Conservation (phyloP, 2,888 invertebrate species). For the Drosophila atripex region DNA sequence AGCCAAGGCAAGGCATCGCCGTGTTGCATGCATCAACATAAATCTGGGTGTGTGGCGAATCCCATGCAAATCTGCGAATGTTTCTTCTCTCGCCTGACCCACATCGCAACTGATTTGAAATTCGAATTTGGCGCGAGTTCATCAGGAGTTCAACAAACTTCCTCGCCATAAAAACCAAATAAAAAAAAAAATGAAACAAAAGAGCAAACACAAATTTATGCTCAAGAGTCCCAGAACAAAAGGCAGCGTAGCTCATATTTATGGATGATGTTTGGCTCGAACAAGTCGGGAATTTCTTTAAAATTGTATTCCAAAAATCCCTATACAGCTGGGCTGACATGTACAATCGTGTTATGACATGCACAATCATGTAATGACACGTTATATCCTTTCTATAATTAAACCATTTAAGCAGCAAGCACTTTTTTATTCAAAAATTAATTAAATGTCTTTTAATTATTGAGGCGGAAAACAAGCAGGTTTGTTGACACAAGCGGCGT, state of each 20-base stretch:
- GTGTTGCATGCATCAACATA: slow-evolving; percentile 46
- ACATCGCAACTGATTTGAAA: slow-evolving; percentile 60
- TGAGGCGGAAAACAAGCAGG: neutral
- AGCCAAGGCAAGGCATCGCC: neutral
- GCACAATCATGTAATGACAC: neutral
- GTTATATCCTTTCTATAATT: neutral
- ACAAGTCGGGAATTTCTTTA: slow-evolving; percentile 9
- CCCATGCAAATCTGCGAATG: slow-evolving; percentile 40
- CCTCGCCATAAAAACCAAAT: slow-evolving; percentile 22
- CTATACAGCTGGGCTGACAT: neutral
- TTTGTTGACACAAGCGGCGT: slow-evolving; percentile 14
- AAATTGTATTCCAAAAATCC: neutral
- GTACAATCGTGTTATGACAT: neutral
- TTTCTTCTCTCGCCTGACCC: slow-evolving; percentile 52
- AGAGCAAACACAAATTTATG: slow-evolving; percentile 55
- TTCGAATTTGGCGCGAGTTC: slow-evolving; percentile 55
- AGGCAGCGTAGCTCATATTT: slow-evolving; percentile 33
- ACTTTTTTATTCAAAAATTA: neutral
- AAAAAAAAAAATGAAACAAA: slow-evolving; percentile 33
- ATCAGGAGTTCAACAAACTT: slow-evolving; percentile 59
- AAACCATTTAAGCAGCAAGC: neutral
- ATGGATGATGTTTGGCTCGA: slow-evolving; percentile 22
- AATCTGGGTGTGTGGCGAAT: slow-evolving; percentile 41
- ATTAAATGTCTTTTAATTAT: slow-evolving; percentile 7
- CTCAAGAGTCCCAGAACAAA: slow-evolving; percentile 39